Conservation (phyloP, 1,140 invertebrate genomes). For the Glomeris maerens region DNA sequence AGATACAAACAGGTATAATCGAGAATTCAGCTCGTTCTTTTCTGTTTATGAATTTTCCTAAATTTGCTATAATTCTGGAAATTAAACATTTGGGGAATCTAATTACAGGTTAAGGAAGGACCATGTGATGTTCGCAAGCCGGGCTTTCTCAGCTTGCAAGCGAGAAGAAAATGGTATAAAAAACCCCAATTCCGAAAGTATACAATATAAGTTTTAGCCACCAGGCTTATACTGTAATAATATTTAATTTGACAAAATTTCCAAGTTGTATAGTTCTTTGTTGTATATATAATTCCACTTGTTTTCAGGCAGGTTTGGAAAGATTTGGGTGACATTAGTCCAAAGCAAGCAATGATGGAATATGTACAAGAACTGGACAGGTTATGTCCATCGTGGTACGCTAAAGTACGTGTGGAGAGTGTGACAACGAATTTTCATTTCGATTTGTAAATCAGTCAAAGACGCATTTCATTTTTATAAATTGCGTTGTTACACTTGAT, state of each 20-base stretch:
- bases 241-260: background rate
- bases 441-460: too few species aligned
- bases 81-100: background rate
- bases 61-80: background rate
- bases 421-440: too few species aligned
- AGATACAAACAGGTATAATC: conserved; percentile 2
- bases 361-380: background rate
- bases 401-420: background rate
- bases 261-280: too few species aligned
- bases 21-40: background rate
- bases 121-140: background rate
- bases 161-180: conserved; percentile 1
- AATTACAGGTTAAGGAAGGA: background rate
- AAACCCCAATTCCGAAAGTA: background rate
- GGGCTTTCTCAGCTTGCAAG: background rate
- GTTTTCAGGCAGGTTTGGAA: background rate
- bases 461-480: too few species aligned
- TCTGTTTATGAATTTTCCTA: background rate
- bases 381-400: background rate
- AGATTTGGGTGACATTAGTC: background rate
- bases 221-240: background rate
- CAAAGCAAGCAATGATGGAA: conserved; percentile 1
- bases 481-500: too few species aligned
- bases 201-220: background rate
- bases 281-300: background rate